These are phyloP conservation scores for Masnerella sp. DNA, from an alignment of 2,888 invertebrate species.

Conservation along the genomic window DNA sequence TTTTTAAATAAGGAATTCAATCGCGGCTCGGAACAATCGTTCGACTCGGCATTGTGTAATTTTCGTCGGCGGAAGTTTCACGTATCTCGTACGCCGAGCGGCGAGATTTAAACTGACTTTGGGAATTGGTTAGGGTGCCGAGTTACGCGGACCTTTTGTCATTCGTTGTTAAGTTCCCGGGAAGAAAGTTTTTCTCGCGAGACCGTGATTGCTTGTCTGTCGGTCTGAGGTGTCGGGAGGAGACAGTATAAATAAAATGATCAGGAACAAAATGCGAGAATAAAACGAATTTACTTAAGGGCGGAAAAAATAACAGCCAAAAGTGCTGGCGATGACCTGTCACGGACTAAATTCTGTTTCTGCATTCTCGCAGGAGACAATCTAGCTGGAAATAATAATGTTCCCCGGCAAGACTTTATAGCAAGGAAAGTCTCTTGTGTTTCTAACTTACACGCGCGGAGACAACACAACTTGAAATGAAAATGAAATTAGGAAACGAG, in stretches of 20 bases:
- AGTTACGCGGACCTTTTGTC: conserved; percentile 43
- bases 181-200: conserved; percentile 41
- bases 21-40: conserved; percentile 30
- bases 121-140: conserved; percentile 40
- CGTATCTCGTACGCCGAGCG: conserved; percentile 15
- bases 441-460: conserved; percentile 53
- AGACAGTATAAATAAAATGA: conserved; percentile 40
- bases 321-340: conserved; percentile 59
- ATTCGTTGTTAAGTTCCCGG: conserved; percentile 33
- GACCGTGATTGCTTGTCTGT: conserved; percentile 51
- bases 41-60: conserved; percentile 34
- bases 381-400: conserved; percentile 58
- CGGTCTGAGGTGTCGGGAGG: conserved; percentile 20
- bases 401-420: conserved; percentile 52
- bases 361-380: conserved; percentile 57
- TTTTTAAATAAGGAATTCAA: conserved; percentile 44
- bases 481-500: conserved; percentile 52
- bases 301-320: conserved; percentile 46
- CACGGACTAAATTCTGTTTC: conserved; percentile 56
- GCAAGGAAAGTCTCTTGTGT: conserved; percentile 53
- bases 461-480: conserved; percentile 51
- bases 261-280: conserved; percentile 43
- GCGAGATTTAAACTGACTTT: conserved; percentile 44
- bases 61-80: conserved; percentile 31
- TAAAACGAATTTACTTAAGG: conserved; percentile 49